A percentile compares a stretch with the other conserved stretches of the same genome.
Conservation (phyloP, 2,888 invertebrate species). For the Ramazzottius varieornatus region DNA sequence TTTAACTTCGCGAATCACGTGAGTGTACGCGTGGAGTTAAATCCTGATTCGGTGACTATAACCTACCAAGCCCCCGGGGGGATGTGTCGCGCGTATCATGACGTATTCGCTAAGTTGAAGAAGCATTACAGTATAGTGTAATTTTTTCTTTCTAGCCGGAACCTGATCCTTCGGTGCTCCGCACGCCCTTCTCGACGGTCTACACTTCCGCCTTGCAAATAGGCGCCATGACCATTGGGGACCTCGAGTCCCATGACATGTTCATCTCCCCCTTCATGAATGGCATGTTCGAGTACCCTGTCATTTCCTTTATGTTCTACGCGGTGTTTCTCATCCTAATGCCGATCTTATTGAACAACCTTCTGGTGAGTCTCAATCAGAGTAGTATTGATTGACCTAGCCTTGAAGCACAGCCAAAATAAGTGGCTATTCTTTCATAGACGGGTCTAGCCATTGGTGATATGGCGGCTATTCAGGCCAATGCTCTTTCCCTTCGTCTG, state of each 20-base stretch:
- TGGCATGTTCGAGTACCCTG: conserved; percentile 14
- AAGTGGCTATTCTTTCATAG: neutral
- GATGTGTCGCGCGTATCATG: no score
- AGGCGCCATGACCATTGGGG: conserved; percentile 22
- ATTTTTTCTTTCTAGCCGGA: neutral
- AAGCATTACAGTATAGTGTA: no score
- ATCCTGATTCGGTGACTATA: no score
- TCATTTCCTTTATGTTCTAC: conserved; percentile 16
- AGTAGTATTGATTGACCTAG: neutral
- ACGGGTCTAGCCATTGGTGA: neutral
- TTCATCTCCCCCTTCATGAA: conserved; percentile 18
- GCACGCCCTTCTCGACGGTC: neutral
- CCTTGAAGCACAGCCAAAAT: no score
- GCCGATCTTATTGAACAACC: conserved; percentile 23
- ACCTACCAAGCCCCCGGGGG: no score
- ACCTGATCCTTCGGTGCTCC: neutral
- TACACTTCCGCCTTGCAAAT: conserved; percentile 17
- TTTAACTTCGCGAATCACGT: no score
- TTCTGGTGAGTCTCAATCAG: conserved; percentile 16
- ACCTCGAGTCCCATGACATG: conserved; percentile 20
- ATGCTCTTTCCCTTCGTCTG: neutral
- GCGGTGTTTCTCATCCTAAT: conserved; percentile 20
- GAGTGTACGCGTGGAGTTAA: no score
- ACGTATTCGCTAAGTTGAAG: no score
- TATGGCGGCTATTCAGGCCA: neutral